Evolutionary conservation across 2,888 invertebrate species (phyloP).

Genomic region (Eristalis arbustorum): DNA sequence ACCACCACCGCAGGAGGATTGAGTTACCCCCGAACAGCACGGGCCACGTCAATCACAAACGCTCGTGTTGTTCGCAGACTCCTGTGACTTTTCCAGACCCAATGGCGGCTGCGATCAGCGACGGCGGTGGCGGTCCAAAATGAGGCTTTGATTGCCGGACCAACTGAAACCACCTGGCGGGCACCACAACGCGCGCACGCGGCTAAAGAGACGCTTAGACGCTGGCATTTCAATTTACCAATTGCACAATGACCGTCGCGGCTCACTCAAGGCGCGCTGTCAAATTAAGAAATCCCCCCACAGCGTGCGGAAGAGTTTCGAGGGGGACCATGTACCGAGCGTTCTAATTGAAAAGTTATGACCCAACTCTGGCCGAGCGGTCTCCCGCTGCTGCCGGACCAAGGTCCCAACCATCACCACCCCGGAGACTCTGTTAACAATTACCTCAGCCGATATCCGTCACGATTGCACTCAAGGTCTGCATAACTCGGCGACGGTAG

Average conservation of each 20-base stretch:
- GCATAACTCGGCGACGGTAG: constrained; percentile 37
- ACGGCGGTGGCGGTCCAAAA: constrained; percentile 7
- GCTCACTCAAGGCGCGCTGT: constrained; percentile 70
- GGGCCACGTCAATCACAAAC: constrained; percentile 24
- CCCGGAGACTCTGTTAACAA: constrained; percentile 57
- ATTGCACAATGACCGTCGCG: constrained; percentile 50
- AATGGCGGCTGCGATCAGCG: constrained; percentile 38
- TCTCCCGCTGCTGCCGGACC: constrained; percentile 46
- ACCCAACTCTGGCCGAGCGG: constrained; percentile 49
- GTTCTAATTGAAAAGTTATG: constrained; percentile 71
- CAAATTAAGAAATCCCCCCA: constrained; percentile 69
- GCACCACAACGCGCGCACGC: not conserved
- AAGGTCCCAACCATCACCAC: constrained; percentile 24
- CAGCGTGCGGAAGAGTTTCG: constrained; percentile 66
- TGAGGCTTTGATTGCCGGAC: constrained; percentile 35
- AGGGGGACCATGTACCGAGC: constrained; percentile 24
- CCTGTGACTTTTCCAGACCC: constrained; percentile 22
- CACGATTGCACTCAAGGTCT: constrained; percentile 67
- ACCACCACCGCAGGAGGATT: constrained; percentile 27
- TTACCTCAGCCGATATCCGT: constrained; percentile 57
- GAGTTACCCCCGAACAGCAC: constrained; percentile 40
- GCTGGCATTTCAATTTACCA: constrained; percentile 58
- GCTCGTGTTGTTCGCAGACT: not conserved
- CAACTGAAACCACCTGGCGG: constrained; percentile 23
- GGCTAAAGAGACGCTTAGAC: constrained; percentile 22